Conservation (phyloP, 2,888 invertebrate species). For the Iphiclides podalirius region DNA sequence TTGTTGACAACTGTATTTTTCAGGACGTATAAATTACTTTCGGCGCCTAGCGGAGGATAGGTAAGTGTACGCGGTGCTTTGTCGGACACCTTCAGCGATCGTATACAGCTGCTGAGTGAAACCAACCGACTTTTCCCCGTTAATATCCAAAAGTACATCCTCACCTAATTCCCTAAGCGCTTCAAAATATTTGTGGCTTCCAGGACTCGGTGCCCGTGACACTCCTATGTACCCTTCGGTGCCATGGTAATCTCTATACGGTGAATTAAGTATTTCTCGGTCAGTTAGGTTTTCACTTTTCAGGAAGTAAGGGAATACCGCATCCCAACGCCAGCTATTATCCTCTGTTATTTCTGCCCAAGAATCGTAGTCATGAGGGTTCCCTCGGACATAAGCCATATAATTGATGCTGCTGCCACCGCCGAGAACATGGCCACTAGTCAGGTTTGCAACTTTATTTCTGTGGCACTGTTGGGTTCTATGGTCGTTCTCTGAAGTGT, state of each 20-base stretch:
- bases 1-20: constrained; percentile 33
- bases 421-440: constrained; percentile 33
- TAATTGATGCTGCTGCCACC: constrained; percentile 33
- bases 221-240: constrained; percentile 30
- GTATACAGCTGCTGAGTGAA: constrained; percentile 58
- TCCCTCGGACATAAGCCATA: constrained; percentile 34
- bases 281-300: constrained; percentile 28
- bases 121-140: constrained; percentile 56
- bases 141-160: constrained; percentile 40
- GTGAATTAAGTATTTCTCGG: constrained; percentile 28
- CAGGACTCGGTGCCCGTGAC: constrained; percentile 18
- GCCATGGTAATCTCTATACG: constrained; percentile 29
- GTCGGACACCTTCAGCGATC: constrained; percentile 55
- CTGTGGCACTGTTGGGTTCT: constrained; percentile 29
- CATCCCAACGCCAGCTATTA: constrained; percentile 36
- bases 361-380: constrained; percentile 30
- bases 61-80: constrained; percentile 35
- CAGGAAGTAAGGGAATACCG: constrained; percentile 33
- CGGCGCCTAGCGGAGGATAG: constrained; percentile 25
- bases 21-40: constrained; percentile 29
- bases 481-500: constrained; percentile 33
- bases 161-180: constrained; percentile 60
- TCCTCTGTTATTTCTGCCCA: constrained; percentile 36
- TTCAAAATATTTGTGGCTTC: constrained; percentile 32
- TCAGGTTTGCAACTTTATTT: constrained; percentile 21